Evolutionary conservation across 2,797 vertebrate genomes (phyloP), one percentile per base, ranked within the genome.

Genomic region (Sebastes diaconus): DNA sequence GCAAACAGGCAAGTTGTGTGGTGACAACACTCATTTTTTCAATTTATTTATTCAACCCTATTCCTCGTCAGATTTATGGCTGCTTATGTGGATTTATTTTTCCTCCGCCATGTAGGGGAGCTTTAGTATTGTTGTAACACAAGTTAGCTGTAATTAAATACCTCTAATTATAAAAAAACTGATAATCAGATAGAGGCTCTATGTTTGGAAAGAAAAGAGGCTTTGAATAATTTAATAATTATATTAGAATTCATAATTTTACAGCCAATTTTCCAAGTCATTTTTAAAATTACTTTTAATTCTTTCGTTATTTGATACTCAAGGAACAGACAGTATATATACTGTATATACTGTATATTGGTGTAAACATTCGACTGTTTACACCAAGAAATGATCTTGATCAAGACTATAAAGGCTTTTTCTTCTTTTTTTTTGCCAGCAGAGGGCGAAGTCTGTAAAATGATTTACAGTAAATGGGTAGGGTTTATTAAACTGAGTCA

Each of bases 381-480:
- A 29, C 24, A 8, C 2, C 1, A 24, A 27, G 20, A 25, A 29
- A 36, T 2, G 1, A 68, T 27, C 6, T 24, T 6, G 25, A 27
- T 24, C 63, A 58, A 30, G 4, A 22, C 6, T 6, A 2, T 0
- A 6, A 20, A 7, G 52, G 6, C 20, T 14, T 2, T 54, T 36
- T 46, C 4, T 46, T 46, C 3, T 6, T 2, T 36, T 36, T 5
- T 63, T 14, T 27, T 6, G 13, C 63, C 86, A 78, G 52, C 73
- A 82, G 86, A 42, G 61, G 80, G 83, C 32, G 12, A 1, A 57
- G 8, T 63, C 4, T 61, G 6, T 5, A 32, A n/a, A n/a, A 52
- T 27, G 32, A 57, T 7, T 84, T 63, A 67, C 68, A 63, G 71
- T 30, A 81, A 79, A 79, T 10, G 8, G 18, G 16, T 22, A 9